Evolutionary conservation across 1,140 invertebrate genomes (phyloP), one percentile per base, ranked within the genome.

Genomic region (Euura saliciscinereae): DNA sequence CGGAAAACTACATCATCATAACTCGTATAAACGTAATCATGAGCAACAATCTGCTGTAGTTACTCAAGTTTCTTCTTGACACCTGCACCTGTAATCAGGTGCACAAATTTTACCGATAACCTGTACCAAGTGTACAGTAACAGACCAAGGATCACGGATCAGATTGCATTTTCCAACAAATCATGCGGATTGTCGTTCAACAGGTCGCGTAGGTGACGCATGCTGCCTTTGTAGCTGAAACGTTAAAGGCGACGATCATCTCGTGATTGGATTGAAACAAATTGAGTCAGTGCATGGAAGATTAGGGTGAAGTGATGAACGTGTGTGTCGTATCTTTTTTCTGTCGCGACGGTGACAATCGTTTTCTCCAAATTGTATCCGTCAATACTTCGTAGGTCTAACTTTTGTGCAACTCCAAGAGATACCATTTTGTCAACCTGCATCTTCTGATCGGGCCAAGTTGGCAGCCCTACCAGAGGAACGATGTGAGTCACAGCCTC

Each of bases 401-500:
- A 70, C n/a, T 43, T 46, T 28, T 59, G 7, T 13, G 44, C 28
- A 13, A 45, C 51, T 59, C 51, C 44, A 28, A 59, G 11, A 42
- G 42, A 8, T 28, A 45, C 45, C 66, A 67, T 67, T 67, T 46
- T 71, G n/a, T 73, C 70, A n/a, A 73, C 59, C 10, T 73, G 69
- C 45, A 79, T 76, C 10, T 75, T 71, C 13, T 73, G 72, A 44
- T 73, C 72, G 44, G 10, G 68, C 11, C 45, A 65, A 42, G 70
- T n/a, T 43, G 72, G 72, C 10, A 73, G 13, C 42, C 68, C 72
- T 2, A 89, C 46, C 10, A 89, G 70, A 7, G 88, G 87, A 5
- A 85, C 80, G 10, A 80, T 84, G 71, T 86, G 80, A 71, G 84
- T 84, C 69, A 90, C 87, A 2, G 89, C 87, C 76, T 92, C 91